Evolutionary conservation across 2,797 vertebrate genomes (phyloP), one percentile per base, ranked within the genome.

Genomic region (Argentina silus): DNA sequence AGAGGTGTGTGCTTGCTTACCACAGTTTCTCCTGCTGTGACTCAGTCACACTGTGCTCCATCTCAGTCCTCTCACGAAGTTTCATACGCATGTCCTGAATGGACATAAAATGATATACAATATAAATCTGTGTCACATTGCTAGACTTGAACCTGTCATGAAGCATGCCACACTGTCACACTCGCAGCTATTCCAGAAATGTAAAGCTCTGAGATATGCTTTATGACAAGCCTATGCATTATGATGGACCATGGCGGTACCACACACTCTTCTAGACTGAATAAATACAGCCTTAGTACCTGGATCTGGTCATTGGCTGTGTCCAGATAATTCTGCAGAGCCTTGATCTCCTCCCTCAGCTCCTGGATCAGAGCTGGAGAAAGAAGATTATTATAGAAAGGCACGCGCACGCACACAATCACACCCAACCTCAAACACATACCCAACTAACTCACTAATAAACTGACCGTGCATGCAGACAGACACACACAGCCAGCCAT

Each of bases 21-120:
- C 85, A 76, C 2, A 88, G 12, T 75, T 85, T 86, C 69, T 90
- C 85, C 78, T 74, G 42, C 61, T 90, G 81, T 74, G 81, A 81
- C 62, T 78, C 76, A 56, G 84, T 71, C 27, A 43, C 71, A 7
- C 69, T 44, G 1, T 66, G 71, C 60, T 90, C 83, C 62, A 67
- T 43, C 11, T 76, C 60, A 1, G 74, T 81, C 70, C 85, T 87
- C 75, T 91, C 88, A 72, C 82, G 59, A 12, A 93, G 75, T 69
- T 89, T 83, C 55, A 87, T 67, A 19, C 87, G 90, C 17, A 94
- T 89, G 75, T 93, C 93, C 94, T 95, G 67, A 6, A 74, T 72
- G 67, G 1, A 77, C 11, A 51, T 1, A 59, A 27, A 11, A 27
- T 4, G 4, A 27, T 60, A 55, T 55, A n/a, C 15, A 7, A 3